Conservation (phyloP, 2,797 vertebrate species). For the Sebastolobus altivelis region DNA sequence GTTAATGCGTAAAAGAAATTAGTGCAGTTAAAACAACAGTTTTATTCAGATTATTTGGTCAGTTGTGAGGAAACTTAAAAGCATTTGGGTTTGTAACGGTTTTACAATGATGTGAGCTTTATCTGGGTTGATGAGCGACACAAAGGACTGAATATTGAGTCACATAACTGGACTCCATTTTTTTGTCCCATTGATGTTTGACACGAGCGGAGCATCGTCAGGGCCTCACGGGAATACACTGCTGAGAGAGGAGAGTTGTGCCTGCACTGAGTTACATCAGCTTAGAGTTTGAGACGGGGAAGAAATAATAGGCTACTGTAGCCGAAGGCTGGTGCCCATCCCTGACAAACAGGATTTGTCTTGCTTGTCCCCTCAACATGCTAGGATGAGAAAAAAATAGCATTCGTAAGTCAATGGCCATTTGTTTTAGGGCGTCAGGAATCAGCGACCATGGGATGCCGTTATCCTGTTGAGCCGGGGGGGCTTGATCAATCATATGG, state of each 20-base stretch:
- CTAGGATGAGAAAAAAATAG: no score
- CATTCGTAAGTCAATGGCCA: no score
- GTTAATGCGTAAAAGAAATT: no score
- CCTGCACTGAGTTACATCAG: constrained; percentile 15
- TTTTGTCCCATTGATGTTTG: constrained; percentile 14
- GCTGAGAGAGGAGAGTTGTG: not conserved
- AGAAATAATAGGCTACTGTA: not conserved
- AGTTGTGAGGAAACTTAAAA: not conserved
- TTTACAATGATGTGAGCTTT: not conserved
- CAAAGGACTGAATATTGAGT: not conserved
- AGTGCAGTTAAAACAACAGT: not conserved
- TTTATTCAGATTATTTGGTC: not conserved
- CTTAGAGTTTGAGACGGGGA: not conserved
- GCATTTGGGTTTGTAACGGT: not conserved
- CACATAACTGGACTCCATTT: constrained; percentile 14
- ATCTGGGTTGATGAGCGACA: not conserved
- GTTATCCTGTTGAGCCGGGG: no score
- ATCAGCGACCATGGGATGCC: no score
- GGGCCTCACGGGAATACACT: not conserved
- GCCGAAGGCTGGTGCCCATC: no score
- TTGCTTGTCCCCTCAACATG: no score
- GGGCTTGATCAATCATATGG: no score
- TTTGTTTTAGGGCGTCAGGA: no score
- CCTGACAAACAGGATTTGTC: no score
- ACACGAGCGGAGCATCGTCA: not conserved